These are phyloP conservation scores for Mola mola DNA, from an alignment of 2,113 vertebrate species.

Conservation along the genomic window DNA sequence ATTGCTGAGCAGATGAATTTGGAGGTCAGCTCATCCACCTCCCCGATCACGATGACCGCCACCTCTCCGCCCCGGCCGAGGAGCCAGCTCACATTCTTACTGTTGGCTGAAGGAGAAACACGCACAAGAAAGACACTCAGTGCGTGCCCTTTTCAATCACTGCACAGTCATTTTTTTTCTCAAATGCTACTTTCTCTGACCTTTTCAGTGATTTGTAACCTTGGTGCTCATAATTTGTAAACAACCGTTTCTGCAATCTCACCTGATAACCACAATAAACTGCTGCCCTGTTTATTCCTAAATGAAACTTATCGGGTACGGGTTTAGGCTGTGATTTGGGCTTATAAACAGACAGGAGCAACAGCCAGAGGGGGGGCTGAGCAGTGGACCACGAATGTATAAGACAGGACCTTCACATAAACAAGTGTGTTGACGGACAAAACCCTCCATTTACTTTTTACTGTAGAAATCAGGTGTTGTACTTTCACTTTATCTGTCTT, in stretches of 20 bases:
- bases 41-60: slow-evolving; percentile 79
- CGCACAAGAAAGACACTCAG: slow-evolving; percentile 5
- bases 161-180: too few species aligned
- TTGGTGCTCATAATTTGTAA: background rate
- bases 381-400: background rate
- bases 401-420: background rate
- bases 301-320: background rate
- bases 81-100: slow-evolving; percentile 82
- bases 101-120: slow-evolving; percentile 66
- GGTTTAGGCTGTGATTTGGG: background rate
- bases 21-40: slow-evolving; percentile 77
- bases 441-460: background rate
- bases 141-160: background rate
- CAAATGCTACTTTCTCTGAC: too few species aligned
- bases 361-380: background rate
- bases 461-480: too few species aligned
- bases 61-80: slow-evolving; percentile 82
- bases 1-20: slow-evolving; percentile 77
- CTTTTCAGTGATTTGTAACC: too few species aligned
- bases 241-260: too few species aligned
- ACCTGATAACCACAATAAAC: background rate
- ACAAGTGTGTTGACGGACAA: background rate
- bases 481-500: too few species aligned
- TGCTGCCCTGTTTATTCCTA: background rate
- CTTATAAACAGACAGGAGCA: slow-evolving; percentile 1